Conservation (phyloP, 1,140 invertebrate species). For the Trachymyrmex septentrionalis region DNA sequence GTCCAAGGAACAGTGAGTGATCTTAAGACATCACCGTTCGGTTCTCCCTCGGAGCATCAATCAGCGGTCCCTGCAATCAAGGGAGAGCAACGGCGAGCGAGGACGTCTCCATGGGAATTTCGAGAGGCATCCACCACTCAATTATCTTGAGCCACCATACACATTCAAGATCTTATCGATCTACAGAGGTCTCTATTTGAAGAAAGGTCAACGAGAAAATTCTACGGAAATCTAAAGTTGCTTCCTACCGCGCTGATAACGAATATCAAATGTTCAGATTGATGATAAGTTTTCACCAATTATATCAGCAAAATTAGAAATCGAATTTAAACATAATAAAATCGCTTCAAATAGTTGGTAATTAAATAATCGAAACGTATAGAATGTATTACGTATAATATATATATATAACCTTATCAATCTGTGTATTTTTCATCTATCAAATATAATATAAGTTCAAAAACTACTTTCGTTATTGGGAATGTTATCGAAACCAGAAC, state of each 20-base stretch:
- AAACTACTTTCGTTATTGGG: background rate
- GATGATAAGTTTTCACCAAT: background rate
- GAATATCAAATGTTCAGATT: background rate
- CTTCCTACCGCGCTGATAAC: background rate
- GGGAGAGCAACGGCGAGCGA: conserved; percentile 69
- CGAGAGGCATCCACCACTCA: conserved; percentile 76
- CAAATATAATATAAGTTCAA: background rate
- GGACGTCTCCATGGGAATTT: conserved; percentile 77
- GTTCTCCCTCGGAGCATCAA: conserved; percentile 73
- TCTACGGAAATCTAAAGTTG: background rate
- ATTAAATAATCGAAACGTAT: background rate
- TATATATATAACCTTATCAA: background rate
- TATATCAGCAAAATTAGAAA: background rate
- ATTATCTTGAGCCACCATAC: conserved; percentile 69
- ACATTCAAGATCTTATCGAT: conserved; percentile 72
- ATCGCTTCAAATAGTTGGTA: background rate
- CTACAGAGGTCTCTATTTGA: conserved; percentile 33
- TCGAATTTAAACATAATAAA: background rate
- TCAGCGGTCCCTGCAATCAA: conserved; percentile 73
- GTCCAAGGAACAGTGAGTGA: conserved; percentile 71
- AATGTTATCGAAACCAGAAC: background rate
- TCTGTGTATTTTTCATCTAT: background rate
- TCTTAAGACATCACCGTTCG: conserved; percentile 70
- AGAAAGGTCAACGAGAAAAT: conserved; percentile 21
- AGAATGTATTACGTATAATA: too few relatives aligned